A percentile compares a stretch with the other conserved stretches of the same genome.
Conservation (phyloP, 2,888 invertebrate species). For the Oscheius sp. region DNA sequence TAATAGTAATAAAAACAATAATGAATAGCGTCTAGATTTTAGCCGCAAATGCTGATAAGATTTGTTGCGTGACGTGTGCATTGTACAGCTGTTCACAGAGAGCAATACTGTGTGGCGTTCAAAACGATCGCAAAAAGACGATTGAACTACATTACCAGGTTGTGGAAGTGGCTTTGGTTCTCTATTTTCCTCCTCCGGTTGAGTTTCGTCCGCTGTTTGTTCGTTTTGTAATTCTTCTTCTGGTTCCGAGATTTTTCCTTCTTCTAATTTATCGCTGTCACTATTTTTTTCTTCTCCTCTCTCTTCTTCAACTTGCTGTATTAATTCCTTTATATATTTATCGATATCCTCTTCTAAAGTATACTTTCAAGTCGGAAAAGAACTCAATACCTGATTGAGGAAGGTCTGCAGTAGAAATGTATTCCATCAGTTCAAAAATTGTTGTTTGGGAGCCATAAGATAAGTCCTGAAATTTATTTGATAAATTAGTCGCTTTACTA, state of each 20-base stretch:
- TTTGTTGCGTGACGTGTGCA: conserved; percentile 21
- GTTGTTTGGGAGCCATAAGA: background rate
- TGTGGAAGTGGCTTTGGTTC: background rate
- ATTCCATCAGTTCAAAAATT: background rate
- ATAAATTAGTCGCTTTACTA: background rate
- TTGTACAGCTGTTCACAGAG: conserved; percentile 17
- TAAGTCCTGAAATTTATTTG: background rate
- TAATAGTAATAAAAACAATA: background rate
- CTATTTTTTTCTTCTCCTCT: background rate
- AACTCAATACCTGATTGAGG: too few species aligned
- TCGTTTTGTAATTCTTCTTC: background rate
- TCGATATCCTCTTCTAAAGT: background rate
- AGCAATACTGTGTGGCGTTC: background rate
- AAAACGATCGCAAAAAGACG: background rate
- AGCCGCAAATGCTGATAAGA: conserved; percentile 15
- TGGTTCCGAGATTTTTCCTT: background rate
- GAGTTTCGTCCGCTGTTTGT: background rate
- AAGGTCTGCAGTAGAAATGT: too few species aligned
- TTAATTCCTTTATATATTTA: background rate
- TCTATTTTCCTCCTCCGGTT: too few species aligned
- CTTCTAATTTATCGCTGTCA: background rate
- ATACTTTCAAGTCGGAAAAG: too few species aligned
- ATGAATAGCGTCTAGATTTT: background rate
- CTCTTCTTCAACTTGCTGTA: background rate
- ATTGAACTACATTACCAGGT: background rate